Conservation (phyloP, 2,113 vertebrate genomes). For the Gambusia holbrooki region DNA sequence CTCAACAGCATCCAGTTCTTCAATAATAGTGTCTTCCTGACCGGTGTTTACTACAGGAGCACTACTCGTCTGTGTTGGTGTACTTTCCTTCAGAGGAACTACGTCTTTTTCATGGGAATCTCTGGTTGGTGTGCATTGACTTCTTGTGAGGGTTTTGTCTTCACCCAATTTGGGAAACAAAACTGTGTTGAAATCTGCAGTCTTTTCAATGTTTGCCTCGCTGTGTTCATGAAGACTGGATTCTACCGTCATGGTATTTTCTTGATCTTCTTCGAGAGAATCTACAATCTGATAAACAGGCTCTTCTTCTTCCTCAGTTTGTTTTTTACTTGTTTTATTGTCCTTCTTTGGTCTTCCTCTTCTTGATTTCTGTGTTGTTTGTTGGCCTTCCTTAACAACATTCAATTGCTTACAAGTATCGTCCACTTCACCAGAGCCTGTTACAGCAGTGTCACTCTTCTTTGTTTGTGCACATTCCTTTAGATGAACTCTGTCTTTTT, state of each 20-base stretch:
- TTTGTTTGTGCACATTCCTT: slow-evolving; percentile 11
- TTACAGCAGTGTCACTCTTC: not conserved
- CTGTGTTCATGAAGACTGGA: not conserved
- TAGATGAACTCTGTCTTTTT: too few species aligned
- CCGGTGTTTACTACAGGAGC: not conserved
- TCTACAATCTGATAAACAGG: slow-evolving; percentile 38
- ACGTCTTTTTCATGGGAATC: slow-evolving; percentile 14
- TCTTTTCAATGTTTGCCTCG: not conserved
- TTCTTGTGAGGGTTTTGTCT: slow-evolving; percentile 11
- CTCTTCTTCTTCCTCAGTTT: not conserved
- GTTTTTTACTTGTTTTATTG: slow-evolving; percentile 6
- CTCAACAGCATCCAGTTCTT: slow-evolving; percentile 38
- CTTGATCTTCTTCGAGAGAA: slow-evolving; percentile 49
- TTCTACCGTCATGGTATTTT: not conserved
- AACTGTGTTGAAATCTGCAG: not conserved
- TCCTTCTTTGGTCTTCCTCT: slow-evolving; percentile 48
- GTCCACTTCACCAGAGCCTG: slow-evolving; percentile 12
- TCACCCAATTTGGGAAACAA: slow-evolving; percentile 10
- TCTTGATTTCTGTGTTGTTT: slow-evolving; percentile 5
- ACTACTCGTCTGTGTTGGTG: slow-evolving; percentile 15
- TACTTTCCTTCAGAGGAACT: not conserved
- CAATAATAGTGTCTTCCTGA: slow-evolving; percentile 1
- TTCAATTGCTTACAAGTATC: slow-evolving; percentile 15
- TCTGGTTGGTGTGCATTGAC: slow-evolving; percentile 27
- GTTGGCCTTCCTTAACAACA: slow-evolving; percentile 9